A percentile compares a stretch with the other conserved stretches of the same genome.
These are phyloP conservation scores for Scleropages formosus DNA, from an alignment of 2,797 vertebrate genomes.

Conservation along the genomic window DNA sequence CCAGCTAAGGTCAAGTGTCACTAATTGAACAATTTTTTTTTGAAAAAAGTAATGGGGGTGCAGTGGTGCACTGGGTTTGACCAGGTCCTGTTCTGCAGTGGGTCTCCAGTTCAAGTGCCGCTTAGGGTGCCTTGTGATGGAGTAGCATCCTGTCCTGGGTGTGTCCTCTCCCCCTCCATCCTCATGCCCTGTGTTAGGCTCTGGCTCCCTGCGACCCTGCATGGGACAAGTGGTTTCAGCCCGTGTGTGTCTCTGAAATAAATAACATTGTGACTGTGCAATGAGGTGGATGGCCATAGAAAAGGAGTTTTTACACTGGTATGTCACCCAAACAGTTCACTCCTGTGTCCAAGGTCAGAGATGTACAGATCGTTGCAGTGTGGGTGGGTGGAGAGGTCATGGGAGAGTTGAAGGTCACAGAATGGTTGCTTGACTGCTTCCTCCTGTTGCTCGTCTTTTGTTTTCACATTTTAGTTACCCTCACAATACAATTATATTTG, in stretches of 20 bases:
- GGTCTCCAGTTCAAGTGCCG: too few relatives aligned
- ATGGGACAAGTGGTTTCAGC: too few relatives aligned
- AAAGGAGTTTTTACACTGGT: conserved; percentile 6
- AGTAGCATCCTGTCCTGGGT: too few relatives aligned
- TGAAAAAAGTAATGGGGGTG: too few relatives aligned
- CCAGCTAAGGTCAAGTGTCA: neutral
- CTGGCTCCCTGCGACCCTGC: too few relatives aligned
- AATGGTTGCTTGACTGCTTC: neutral
- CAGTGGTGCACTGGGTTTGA: too few relatives aligned
- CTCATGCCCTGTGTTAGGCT: too few relatives aligned
- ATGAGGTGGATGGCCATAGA: conserved; percentile 3
- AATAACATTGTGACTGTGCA: conserved; percentile 20
- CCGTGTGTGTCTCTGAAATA: neutral
- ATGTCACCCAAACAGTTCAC: conserved; percentile 32
- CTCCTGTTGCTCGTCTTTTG: neutral
- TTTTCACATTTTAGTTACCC: neutral
- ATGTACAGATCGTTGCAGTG: conserved; percentile 28
- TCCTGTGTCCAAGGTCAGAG: conserved; percentile 34
- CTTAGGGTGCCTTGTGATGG: too few relatives aligned
- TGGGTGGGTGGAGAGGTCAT: neutral
- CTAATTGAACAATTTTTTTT: too few relatives aligned
- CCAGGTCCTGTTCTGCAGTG: too few relatives aligned
- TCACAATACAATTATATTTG: neutral
- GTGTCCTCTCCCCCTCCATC: too few relatives aligned
- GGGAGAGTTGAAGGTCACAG: neutral